Base-by-base conservation (phyloP, 53 echinoderm and acorn worm species). In the Holothuria leucospilota region DNA sequence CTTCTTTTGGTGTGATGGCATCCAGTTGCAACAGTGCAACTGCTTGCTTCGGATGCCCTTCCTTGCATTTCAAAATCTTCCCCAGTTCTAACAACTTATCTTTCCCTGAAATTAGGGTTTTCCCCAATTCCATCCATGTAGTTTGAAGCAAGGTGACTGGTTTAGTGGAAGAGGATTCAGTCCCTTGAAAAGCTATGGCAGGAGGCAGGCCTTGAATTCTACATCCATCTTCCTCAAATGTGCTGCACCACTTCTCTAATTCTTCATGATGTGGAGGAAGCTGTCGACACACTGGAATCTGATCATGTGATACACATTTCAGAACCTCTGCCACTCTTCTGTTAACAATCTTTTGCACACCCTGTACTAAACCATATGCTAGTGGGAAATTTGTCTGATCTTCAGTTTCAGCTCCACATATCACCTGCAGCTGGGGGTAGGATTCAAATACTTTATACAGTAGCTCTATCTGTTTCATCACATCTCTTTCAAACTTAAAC, bases 311-410 rank as follows among this genome's bases (percentile, higher is more conserved):
- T 41, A 89, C 68, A 23, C 26, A 49, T 59, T 93, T 77, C 41
- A 96, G 85, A 13, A 78, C 69, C 41, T 89, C 74, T 58, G 91
- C 93, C 24, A 96, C 87, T 23, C 75, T 79, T 29, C 64, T 70
- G 71, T 96, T 96, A 15, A 91, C 85, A 51, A 96, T 63, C 58
- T 91, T 40, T 91, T 89, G 91, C 62, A 96, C 73, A 59, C 94
- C 93, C 71, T 96, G 93, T 25, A 94, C 72, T 11, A 96, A 71
- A 60, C 87, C 90, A 70, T 91, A 89, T 39, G 96, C 89, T 39
- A 73, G 81, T 1, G 96, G 96, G 64, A 88, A 87, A 20, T 58
- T 85, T 1, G 87, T 59, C 49, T 93, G 93, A 25, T 87, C 93
- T 58, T 95, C 93, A 56, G 78, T 88, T 66, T 89, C 86, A 59